These are phyloP conservation scores for Tipula helvola DNA, from an alignment of 2,888 invertebrate species.

Conservation along the genomic window DNA sequence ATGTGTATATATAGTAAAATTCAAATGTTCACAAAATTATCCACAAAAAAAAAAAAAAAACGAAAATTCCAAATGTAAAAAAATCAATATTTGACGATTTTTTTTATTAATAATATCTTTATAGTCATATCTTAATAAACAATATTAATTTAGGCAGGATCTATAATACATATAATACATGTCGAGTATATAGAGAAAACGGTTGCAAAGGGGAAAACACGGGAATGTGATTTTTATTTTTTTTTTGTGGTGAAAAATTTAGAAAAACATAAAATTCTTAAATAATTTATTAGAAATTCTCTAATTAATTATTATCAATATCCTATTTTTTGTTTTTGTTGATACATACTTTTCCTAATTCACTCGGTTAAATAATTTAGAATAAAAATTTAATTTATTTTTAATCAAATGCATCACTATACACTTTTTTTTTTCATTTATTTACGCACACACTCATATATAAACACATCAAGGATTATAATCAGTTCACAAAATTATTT, in stretches of 20 bases:
- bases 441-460: not conserved
- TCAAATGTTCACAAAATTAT: not conserved
- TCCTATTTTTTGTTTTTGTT: not conserved
- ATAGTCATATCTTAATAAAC: not conserved
- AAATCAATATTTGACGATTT: not conserved
- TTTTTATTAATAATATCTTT: not conserved
- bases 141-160: not conserved
- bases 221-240: not conserved
- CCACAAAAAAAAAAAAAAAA: not conserved
- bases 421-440: not conserved
- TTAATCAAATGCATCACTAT: not conserved
- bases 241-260: not conserved
- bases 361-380: not conserved
- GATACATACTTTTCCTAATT: not conserved
- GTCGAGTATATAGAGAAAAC: not conserved
- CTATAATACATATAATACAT: not conserved
- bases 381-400: not conserved
- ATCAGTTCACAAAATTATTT: not conserved
- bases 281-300: not conserved
- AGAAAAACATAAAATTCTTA: not conserved
- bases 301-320: not conserved
- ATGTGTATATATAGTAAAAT: not conserved
- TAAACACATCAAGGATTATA: not conserved
- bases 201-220: not conserved
- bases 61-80: not conserved